Conservation (phyloP, 2,113 vertebrate species). For the Notothenia rossii region DNA sequence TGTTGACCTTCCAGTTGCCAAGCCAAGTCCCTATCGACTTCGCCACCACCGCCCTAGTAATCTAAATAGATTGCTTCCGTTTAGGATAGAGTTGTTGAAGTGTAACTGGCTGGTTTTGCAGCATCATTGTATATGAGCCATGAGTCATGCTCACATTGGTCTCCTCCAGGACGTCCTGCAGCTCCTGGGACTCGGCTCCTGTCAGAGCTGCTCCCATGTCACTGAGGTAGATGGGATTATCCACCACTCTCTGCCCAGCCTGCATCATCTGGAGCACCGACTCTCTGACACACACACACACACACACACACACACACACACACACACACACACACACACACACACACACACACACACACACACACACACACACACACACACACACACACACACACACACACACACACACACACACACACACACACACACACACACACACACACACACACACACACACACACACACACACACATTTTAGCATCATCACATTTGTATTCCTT, state of each 20-base stretch:
- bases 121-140: no score
- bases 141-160: slow-evolving; percentile 86
- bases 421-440: slow-evolving; percentile 21
- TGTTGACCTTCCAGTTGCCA: no score
- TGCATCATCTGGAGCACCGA: slow-evolving; percentile 99
- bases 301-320: slow-evolving; percentile 24
- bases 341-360: slow-evolving; percentile 23
- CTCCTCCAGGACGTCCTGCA: slow-evolving; percentile 97
- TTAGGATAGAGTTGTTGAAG: not conserved
- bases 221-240: slow-evolving; percentile 98
- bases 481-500: no score
- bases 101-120: not conserved
- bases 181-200: slow-evolving; percentile 93
- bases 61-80: not conserved
- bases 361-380: slow-evolving; percentile 22
- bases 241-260: slow-evolving; percentile 95
- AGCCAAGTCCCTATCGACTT: no score
- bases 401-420: slow-evolving; percentile 17
- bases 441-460: slow-evolving; percentile 13
- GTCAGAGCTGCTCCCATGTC: slow-evolving; percentile 98
- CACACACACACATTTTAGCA: slow-evolving; percentile 8
- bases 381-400: slow-evolving; percentile 20
- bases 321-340: slow-evolving; percentile 23
- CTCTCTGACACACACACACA: slow-evolving; percentile 83
- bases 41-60: no score